A percentile compares a stretch with the other conserved stretches of the same genome.
Conservation (phyloP, 1,140 invertebrate genomes). For the Cheumatopsyche charites region DNA sequence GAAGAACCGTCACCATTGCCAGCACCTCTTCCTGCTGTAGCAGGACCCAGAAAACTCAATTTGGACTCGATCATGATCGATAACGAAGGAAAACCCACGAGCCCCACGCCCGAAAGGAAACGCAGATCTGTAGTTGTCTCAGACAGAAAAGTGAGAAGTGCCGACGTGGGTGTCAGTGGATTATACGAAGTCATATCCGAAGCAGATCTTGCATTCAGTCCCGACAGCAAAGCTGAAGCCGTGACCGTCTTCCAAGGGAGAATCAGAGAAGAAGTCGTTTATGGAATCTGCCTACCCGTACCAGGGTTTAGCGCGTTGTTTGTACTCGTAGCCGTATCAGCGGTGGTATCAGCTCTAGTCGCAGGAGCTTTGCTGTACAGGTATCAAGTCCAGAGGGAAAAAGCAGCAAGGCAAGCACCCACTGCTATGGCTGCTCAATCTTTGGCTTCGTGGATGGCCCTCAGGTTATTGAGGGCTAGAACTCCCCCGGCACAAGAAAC, state of each 20-base stretch:
- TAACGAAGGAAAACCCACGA: slow-evolving; percentile 31
- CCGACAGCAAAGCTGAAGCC: slow-evolving; percentile 76
- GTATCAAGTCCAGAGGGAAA: slow-evolving; percentile 75
- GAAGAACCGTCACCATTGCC: slow-evolving; percentile 52
- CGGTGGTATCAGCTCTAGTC: slow-evolving; percentile 79
- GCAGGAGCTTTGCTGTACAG: slow-evolving; percentile 77
- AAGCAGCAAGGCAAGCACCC: slow-evolving; percentile 60
- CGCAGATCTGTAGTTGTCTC: slow-evolving; percentile 72
- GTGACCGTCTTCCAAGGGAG: slow-evolving; percentile 87
- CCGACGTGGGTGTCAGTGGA: slow-evolving; percentile 84
- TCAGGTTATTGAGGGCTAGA: slow-evolving; percentile 69
- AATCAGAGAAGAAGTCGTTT: slow-evolving; percentile 85
- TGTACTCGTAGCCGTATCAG: slow-evolving; percentile 82
- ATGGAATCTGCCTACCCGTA: slow-evolving; percentile 89
- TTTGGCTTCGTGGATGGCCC: slow-evolving; percentile 73
- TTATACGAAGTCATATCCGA: slow-evolving; percentile 92
- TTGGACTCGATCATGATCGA: slow-evolving; percentile 48
- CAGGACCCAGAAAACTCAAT: slow-evolving; percentile 63
- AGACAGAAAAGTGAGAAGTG: slow-evolving; percentile 76
- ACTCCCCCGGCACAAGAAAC: slow-evolving; percentile 49
- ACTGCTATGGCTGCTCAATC: slow-evolving; percentile 64
- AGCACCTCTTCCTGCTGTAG: slow-evolving; percentile 60
- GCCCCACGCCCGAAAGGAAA: slow-evolving; percentile 36
- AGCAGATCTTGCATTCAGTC: slow-evolving; percentile 89
- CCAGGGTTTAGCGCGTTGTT: slow-evolving; percentile 87